These are phyloP conservation scores for Halcyon badia DNA, from an alignment of 2,797 vertebrate genomes.

Conservation along the genomic window DNA sequence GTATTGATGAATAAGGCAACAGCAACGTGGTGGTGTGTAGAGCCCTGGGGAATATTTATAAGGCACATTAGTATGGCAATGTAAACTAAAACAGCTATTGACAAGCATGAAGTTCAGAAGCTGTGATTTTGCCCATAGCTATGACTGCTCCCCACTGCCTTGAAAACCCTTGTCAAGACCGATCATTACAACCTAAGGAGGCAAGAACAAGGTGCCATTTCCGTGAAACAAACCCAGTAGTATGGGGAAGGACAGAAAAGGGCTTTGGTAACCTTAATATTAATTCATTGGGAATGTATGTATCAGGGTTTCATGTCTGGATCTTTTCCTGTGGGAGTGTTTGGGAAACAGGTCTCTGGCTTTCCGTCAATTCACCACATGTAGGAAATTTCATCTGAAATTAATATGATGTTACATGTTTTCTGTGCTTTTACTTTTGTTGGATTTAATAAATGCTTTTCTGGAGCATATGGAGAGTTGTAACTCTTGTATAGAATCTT, in stretches of 20 bases:
- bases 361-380: not conserved
- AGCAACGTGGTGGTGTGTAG: slow-evolving; percentile 18
- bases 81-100: slow-evolving; percentile 72
- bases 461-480: not conserved
- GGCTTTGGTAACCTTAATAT: not conserved
- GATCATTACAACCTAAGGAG: slow-evolving; percentile 56
- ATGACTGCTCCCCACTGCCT: slow-evolving; percentile 56
- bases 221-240: not conserved
- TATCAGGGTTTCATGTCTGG: not conserved
- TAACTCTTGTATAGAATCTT: not conserved
- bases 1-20: slow-evolving; percentile 63
- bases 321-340: not conserved
- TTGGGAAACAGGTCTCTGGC: not conserved
- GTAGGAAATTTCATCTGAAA: not conserved
- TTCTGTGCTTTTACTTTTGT: not conserved
- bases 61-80: slow-evolving; percentile 46
- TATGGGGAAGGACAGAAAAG: not conserved
- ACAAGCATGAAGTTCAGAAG: slow-evolving; percentile 76
- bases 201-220: slow-evolving; percentile 41
- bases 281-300: not conserved
- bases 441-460: not conserved
- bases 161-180: slow-evolving; percentile 69
- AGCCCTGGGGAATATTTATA: slow-evolving; percentile 61
- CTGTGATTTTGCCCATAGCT: slow-evolving; percentile 70
- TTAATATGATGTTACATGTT: not conserved